Percentiles rank a stretch among this genome's conserved stretches.
Evolutionary conservation across 2,113 vertebrate species (phyloP).

Genomic region (Rhagologus leucostigma): DNA sequence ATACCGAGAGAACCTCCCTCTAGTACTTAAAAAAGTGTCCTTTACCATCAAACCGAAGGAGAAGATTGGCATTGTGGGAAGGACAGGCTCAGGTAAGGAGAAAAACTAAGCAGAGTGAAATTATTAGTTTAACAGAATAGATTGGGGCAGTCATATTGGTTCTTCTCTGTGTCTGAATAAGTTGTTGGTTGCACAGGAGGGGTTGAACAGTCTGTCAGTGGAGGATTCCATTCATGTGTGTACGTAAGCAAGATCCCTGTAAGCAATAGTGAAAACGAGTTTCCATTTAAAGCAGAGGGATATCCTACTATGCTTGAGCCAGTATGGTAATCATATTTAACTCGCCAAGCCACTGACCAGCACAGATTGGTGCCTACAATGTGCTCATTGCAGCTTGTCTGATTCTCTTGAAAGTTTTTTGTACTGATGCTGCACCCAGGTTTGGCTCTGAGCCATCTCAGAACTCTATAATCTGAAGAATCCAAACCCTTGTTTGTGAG

Average conservation of each 20-base stretch:
- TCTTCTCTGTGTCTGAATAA: not conserved
- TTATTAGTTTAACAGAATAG: not conserved
- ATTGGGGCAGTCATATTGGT: not conserved
- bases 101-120: not conserved
- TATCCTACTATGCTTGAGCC: not conserved
- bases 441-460: not conserved
- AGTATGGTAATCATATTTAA: not conserved
- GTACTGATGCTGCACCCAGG: not conserved
- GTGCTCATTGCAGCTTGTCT: not conserved
- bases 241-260: not conserved
- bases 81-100: conserved; percentile 88
- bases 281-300: not conserved
- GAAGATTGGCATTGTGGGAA: conserved; percentile 90
- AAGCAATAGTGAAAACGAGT: not conserved
- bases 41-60: conserved; percentile 90
- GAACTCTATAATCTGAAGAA: not conserved
- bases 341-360: not conserved
- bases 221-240: not conserved
- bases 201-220: not conserved
- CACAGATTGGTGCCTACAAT: not conserved
- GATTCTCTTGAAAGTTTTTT: not conserved
- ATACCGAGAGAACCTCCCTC: conserved; percentile 88
- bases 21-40: conserved; percentile 89
- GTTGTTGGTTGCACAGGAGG: not conserved
- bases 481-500: not conserved